These are phyloP conservation scores for Telmatherina bonti DNA, from an alignment of 2,797 vertebrate genomes.

Conservation along the genomic window DNA sequence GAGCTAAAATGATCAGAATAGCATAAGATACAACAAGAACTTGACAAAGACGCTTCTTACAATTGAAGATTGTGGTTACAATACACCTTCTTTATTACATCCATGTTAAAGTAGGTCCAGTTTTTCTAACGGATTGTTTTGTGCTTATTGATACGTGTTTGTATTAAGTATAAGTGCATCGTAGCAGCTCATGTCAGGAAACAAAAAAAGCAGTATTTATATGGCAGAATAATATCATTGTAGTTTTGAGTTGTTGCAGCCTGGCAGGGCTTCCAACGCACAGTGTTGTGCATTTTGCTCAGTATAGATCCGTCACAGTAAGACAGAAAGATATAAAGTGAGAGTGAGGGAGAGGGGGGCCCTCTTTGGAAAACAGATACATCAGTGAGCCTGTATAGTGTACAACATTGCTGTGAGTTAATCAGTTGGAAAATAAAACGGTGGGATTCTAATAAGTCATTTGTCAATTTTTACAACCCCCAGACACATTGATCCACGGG, in stretches of 20 bases:
- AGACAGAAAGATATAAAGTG: constrained; percentile 31
- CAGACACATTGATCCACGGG: constrained; percentile 85
- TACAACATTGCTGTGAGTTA: constrained; percentile 85
- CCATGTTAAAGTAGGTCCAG: constrained; percentile 20
- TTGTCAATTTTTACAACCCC: constrained; percentile 88
- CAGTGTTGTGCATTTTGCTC: constrained; percentile 61
- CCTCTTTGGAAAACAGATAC: constrained; percentile 82
- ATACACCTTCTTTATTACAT: constrained; percentile 14
- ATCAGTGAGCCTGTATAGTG: constrained; percentile 81
- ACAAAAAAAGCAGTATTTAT: constrained; percentile 45
- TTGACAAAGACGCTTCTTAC: constrained; percentile 17
- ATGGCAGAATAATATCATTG: constrained; percentile 41
- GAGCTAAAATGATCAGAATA: constrained; percentile 59
- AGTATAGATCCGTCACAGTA: constrained; percentile 62
- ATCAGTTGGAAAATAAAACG: constrained; percentile 87
- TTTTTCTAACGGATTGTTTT: constrained; percentile 29
- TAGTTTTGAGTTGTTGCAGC: constrained; percentile 46
- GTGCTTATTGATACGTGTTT: constrained; percentile 32
- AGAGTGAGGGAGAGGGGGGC: constrained; percentile 38
- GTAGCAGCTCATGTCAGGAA: constrained; percentile 39
- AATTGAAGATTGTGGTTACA: constrained; percentile 7
- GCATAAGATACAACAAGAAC: constrained; percentile 32
- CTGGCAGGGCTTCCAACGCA: constrained; percentile 42
- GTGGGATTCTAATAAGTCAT: constrained; percentile 88
- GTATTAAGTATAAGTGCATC: constrained; percentile 21